Evolutionary conservation across 2,797 vertebrate species (phyloP), one percentile per base, ranked within the genome.

Genomic region (Geranospiza caerulescens): DNA sequence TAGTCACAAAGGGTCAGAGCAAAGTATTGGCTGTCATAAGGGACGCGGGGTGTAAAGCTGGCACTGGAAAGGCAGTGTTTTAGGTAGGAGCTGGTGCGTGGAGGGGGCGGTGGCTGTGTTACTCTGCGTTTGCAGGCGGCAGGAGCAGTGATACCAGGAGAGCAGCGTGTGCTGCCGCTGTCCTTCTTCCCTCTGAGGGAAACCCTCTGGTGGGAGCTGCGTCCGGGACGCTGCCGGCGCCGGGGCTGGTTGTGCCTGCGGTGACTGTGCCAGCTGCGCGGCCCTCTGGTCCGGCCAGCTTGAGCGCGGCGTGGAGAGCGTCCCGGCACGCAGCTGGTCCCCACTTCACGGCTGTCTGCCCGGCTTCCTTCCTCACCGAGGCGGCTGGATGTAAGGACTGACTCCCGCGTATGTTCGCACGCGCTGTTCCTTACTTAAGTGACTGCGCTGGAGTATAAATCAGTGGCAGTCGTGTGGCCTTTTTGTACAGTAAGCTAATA

Each of bases 181-280:
- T 36, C 48, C n/a, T 59, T 25, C 63, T 42, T 47, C 10, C 31
- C 31, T 45, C 17, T 8, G 59, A 60, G n/a, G 48, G 33, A 68
- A 45, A 11, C 38, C 10, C 11, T 22, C 15, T 15, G 31, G 3
- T 59, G 58, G 48, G 53, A 52, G 31, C 52, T 52, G 36, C 40
- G 17, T 0, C 12, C 4, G 16, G 55, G 53, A 15, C 19, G 10
- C 23, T 0, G 0, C 23, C 25, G 47, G 33, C 0, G 0, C 26
- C 31, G 4, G 34, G 50, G 59, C 15, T 82, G 18, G 58, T 85
- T 0, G 6, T 52, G 62, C 56, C 4, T 4, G 12, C 0, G 1
- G 29, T 52, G 52, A 26, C 60, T 34, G 40, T 74, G 60, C 33
- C 3, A 3, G 7, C 76, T 33, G 23, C 4, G 14, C 42, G 3